Evolutionary conservation across 2,113 vertebrate species (phyloP).

Genomic region (Henicopernis longicauda): DNA sequence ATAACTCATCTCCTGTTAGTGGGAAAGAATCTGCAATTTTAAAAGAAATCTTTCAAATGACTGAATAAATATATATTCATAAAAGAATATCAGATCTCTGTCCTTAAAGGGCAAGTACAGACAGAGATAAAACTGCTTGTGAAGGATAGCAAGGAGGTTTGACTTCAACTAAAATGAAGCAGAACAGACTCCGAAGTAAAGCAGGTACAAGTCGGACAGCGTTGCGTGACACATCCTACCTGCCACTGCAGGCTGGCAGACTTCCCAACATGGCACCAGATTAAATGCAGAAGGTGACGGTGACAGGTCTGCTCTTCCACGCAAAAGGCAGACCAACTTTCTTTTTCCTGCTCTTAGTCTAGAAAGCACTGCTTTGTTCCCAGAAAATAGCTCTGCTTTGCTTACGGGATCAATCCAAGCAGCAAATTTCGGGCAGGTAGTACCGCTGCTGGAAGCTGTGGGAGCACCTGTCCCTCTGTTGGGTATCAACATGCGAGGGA

Average conservation of each 20-base stretch:
- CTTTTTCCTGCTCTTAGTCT: not conserved
- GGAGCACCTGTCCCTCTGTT: not conserved
- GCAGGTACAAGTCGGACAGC: not conserved
- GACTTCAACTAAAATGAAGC: not conserved
- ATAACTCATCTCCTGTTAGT: not conserved
- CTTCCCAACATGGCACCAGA: not conserved
- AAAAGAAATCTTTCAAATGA: not conserved
- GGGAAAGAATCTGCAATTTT: not conserved
- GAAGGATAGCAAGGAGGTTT: not conserved
- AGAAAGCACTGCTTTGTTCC: not conserved
- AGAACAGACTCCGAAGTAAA: not conserved
- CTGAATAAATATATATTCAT: not conserved
- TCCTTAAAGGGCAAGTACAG: not conserved
- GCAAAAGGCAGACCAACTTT: not conserved
- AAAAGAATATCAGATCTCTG: not conserved
- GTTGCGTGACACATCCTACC: not conserved
- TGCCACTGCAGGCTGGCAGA: not conserved
- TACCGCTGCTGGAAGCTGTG: not conserved
- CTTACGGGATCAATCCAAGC: accelerated
- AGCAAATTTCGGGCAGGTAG: not conserved
- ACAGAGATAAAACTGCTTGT: not conserved
- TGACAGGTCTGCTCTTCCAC: not conserved
- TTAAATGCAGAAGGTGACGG: not conserved
- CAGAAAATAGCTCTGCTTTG: not conserved
- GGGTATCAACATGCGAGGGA: not conserved